Conservation (phyloP, 1,140 invertebrate genomes). For the Caenorhabditis inopinata region DNA sequence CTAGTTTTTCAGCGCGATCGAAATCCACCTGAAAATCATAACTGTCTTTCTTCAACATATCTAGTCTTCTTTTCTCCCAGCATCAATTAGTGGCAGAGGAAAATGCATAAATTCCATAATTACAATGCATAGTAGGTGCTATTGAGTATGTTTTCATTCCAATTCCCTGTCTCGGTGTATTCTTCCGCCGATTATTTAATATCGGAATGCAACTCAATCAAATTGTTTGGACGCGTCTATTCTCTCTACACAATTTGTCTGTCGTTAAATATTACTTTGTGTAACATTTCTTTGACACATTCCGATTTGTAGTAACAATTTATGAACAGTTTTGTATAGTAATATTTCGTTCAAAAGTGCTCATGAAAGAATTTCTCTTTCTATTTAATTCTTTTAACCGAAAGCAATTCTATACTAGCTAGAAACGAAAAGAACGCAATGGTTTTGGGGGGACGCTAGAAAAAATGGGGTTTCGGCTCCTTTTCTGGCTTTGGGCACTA, state of each 20-base stretch:
- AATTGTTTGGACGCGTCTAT: constrained; percentile 20
- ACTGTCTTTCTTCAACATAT: background rate
- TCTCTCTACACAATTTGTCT: background rate
- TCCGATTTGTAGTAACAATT: constrained; percentile 28
- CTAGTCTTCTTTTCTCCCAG: background rate
- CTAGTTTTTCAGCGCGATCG: constrained; percentile 62
- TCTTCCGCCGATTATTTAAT: background rate
- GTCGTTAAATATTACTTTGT: constrained; percentile 25
- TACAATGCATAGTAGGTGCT: constrained; percentile 12
- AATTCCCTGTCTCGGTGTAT: background rate
- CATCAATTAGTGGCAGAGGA: background rate
- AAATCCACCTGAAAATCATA: constrained; percentile 51
- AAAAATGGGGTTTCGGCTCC: background rate
- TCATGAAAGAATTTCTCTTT: background rate
- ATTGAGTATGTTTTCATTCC: background rate
- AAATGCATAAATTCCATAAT: constrained; percentile 11
- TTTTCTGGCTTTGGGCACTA: background rate
- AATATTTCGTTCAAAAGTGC: background rate
- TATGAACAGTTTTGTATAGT: constrained; percentile 23
- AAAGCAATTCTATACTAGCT: no score
- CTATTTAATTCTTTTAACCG: no score
- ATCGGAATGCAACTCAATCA: constrained; percentile 19
- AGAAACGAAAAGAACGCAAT: background rate
- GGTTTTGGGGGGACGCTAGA: background rate
- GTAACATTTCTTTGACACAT: constrained; percentile 24